Evolutionary conservation across 2,888 invertebrate species (phyloP).

Genomic region (Euclidia mi): DNA sequence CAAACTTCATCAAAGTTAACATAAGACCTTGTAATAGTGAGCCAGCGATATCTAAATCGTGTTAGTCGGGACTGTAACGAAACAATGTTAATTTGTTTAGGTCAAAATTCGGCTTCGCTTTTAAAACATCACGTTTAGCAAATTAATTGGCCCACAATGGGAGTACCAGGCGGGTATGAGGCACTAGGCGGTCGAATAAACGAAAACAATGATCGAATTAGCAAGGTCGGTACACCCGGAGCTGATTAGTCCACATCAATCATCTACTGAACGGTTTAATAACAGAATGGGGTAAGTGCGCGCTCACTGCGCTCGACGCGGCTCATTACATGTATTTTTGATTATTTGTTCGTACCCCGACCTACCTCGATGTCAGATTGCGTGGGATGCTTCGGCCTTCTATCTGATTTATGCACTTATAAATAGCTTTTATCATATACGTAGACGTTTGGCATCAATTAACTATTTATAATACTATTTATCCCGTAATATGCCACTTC

Average conservation of each 20-base stretch:
- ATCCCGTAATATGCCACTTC: conserved; percentile 30
- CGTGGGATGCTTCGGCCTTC: conserved; percentile 76
- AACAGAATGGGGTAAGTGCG: conserved; percentile 42
- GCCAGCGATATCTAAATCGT: conserved; percentile 10
- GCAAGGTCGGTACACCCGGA: conserved; percentile 59
- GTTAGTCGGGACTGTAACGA: conserved; percentile 34
- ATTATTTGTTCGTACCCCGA: conserved; percentile 78
- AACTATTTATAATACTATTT: conserved; percentile 61
- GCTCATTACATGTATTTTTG: conserved; percentile 58
- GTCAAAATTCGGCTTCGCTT: conserved; percentile 20
- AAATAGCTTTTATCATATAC: conserved; percentile 78
- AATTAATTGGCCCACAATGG: conserved; percentile 49
- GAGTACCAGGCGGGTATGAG: conserved; percentile 60
- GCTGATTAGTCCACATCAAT: conserved; percentile 63
- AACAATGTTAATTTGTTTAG: conserved; percentile 41
- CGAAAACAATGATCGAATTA: conserved; percentile 67
- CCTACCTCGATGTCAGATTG: conserved; percentile 80
- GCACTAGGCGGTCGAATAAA: conserved; percentile 60
- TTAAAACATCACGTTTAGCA: conserved; percentile 42
- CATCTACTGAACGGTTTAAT: conserved; percentile 59
- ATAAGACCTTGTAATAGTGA: too few relatives aligned
- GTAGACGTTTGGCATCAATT: conserved; percentile 65
- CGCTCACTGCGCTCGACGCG: conserved; percentile 36
- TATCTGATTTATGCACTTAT: conserved; percentile 81
- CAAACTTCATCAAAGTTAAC: too few relatives aligned